Evolutionary conservation across 2,797 vertebrate genomes (phyloP), one percentile per base, ranked within the genome.

Genomic region (Hypotaenidia philippensis): DNA sequence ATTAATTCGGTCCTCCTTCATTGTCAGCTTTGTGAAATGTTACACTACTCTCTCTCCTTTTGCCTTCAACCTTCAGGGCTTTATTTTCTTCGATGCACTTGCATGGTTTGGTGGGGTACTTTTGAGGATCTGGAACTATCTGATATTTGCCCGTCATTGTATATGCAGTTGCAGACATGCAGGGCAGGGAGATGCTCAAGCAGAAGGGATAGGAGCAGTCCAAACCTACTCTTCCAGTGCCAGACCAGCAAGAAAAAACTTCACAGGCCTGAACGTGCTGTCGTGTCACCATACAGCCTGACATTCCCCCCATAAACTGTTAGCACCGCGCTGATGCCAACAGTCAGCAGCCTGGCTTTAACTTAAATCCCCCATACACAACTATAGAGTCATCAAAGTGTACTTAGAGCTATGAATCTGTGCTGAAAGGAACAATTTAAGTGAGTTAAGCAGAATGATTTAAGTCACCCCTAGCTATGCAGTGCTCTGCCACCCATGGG

Each of bases 391-490:
- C 60, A 83, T 91, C 95, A 87, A 64, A 93, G 49, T 36, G 56
- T 60, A 47, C 50, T 8, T 10, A 61, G 59, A 78, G 65, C 84
- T 71, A 59, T 2, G 55, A 57, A 63, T 87, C 65, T 44, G 36
- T 32, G 70, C 85, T 90, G 79, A 92, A 91, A 95, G 84, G 71
- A 85, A 19, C 13, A 56, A 81, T 91, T 94, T 82, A 29, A 90
- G 68, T 70, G 68, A 90, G 81, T 70, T 82, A 80, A 77, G 65
- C 83, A 84, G 53, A 84, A 82, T 53, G 19, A 90, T 83, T 90
- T 83, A 88, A 95, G 90, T 77, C 56, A 95, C 77, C 77, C 83
- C 70, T 57, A 93, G 90, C 90, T 90, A 91, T 64, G 87, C 91
- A 68, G 53, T 53, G 80, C 85, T 94, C 55, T 74, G 87, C 83